Base-by-base conservation (phyloP, 1,140 invertebrate genomes). In the Yoshiicerus persimilis region DNA sequence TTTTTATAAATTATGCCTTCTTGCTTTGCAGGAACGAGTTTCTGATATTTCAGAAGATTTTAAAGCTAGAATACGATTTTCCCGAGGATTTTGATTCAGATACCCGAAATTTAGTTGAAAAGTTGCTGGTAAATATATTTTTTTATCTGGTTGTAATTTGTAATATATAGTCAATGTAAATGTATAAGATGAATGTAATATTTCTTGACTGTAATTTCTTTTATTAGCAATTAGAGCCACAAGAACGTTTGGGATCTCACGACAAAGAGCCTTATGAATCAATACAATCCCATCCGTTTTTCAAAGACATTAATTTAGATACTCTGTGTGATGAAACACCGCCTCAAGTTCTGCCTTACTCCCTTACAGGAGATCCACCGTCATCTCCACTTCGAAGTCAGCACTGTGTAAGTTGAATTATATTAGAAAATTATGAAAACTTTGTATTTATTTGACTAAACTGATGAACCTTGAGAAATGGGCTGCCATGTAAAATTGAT, bases 1-100 rank as follows among this genome's bases (percentile, higher is more conserved):
- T 89, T 47, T 87, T 0, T 47, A 38, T 32, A n/a, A 77, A 86
- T 38, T 64, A 87, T 84, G 56, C 80, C 85, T 87, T 70, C 16
- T 25, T 8, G 64, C 87, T 90, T 91, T 93, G 30, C 91, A 95
- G 96, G 87, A 98, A 96, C 93, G 99, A 99, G 92, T 99, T 98
- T 93, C 94, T 98, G 89, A 99, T 99, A 83, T 99, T 99, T 92
- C 96, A 99, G 92, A 99, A 99, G 93, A 99, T 99, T 90, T 92
- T 97, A 10, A 96, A 96, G 91, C 94, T 98, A 90, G 96, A 98
- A 10, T 99, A 98, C 92, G 96, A 96, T 88, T 98, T 99, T 92
- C 98, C 98, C 0, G 96, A 97, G 92, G 97, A 96, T 27, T 99
- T 99, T 92, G 95, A 95, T 91, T 93, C 94, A 64, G 93, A 95